Evolutionary conservation across 1,140 invertebrate species (phyloP), one percentile per base, ranked within the genome.

Genomic region (Brachionus rotundiformis): DNA sequence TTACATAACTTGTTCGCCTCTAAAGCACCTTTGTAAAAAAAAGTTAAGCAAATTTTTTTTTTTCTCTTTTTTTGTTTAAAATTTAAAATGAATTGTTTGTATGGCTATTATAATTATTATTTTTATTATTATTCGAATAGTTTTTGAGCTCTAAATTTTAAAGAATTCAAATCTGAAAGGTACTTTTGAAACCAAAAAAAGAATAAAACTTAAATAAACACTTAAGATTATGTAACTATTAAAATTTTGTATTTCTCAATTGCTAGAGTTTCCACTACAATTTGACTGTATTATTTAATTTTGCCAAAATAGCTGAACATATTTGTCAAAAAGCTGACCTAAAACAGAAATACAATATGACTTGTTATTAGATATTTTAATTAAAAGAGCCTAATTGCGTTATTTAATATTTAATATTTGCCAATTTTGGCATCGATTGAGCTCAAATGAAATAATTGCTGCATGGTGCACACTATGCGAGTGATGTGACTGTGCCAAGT

Each of bases 141-240:
- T 54, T 54, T 54, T 54, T 54, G 19, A 25, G n/a, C n/a, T n/a
- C n/a, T n/a, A 54, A 54, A 19, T 23, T 23, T 23, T 19, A 54
- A 54, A 54, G 47, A 54, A 54, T 54, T 54, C 47, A 54, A 54
- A 54, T 19, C 19, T 19, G 47, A 54, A 54, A 54, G 47, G 47
- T 54, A 54, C 47, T 54, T 54, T 54, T 54, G 47, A 54, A 54
- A 54, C 47, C 47, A 54, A 54, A 54, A 54, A n/a, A n/a, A n/a
- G n/a, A n/a, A n/a, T n/a, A n/a, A n/a, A 54, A 54, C 47, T 25
- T 54, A 7, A 54, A 54, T 54, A 54, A 54, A 54, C 47, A 54
- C 47, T 54, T 54, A 16, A 54, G 47, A 54, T 54, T 54, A 54
- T 54, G 23, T 54, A 54, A 54, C 47, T 54, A 10, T 54, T 19